Percentiles rank a stretch among this genome's conserved stretches.
These are phyloP conservation scores for Rhinoderma darwinii DNA, from an alignment of 2,113 vertebrate genomes.

Conservation along the genomic window DNA sequence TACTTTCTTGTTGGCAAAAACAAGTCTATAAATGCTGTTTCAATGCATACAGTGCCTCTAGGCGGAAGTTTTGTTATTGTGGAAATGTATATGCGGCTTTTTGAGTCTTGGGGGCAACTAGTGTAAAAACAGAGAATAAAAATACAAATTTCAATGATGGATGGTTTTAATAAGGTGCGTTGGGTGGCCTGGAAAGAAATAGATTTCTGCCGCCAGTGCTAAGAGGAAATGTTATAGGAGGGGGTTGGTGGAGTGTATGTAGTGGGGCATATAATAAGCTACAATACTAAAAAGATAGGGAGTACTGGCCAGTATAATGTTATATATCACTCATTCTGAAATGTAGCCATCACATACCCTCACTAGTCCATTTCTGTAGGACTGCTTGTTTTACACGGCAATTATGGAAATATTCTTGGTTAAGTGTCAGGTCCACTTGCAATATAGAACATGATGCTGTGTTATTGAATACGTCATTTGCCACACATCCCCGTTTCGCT, in stretches of 20 bases:
- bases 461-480: background rate
- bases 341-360: no score
- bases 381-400: background rate
- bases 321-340: background rate
- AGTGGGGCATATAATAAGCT: background rate
- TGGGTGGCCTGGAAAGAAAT: slow-evolving; percentile 18
- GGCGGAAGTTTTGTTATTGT: slow-evolving; percentile 41
- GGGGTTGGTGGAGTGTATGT: background rate
- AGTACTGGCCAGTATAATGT: background rate
- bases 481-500: background rate
- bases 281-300: background rate
- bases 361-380: no score
- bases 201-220: slow-evolving; percentile 5
- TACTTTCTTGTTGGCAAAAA: slow-evolving; percentile 42
- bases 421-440: background rate
- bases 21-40: slow-evolving; percentile 44
- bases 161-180: slow-evolving; percentile 55
- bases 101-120: slow-evolving; percentile 51
- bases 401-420: background rate
- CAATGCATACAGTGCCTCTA: slow-evolving; percentile 25
- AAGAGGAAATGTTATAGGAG: slow-evolving; percentile 13
- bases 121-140: slow-evolving; percentile 51
- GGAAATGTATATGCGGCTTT: slow-evolving; percentile 34
- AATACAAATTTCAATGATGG: slow-evolving; percentile 59
- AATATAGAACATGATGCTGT: background rate